Evolutionary conservation across 2,888 invertebrate species (phyloP), one percentile per base, ranked within the genome.

Genomic region (Mylabris sibirica): DNA sequence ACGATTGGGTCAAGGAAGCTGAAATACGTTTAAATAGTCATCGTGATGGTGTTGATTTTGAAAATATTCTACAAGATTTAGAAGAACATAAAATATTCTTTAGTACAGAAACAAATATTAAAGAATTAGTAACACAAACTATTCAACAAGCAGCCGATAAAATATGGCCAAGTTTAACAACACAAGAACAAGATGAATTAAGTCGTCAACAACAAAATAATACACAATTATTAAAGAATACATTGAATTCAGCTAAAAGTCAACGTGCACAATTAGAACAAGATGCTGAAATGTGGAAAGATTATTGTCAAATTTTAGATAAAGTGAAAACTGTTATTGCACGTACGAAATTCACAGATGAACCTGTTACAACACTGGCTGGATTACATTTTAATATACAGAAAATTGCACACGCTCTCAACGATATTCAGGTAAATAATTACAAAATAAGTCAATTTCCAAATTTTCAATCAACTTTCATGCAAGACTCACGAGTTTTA

Each of bases 61-160:
- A 94, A 77, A 94, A 94, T 75, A 91, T 97, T 9, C 87, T 92
- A 61, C 87, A 90, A 8, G 94, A 96, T 79, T 87, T 97, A 26
- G 94, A 95, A 80, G 94, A 96, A 78, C 96, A 96, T 81, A 95
- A 94, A 85, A 89, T 91, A 49, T 95, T 94, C 89, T 95, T 95
- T 83, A 90, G 91, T 71, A 92, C 92, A 57, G 94, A 95, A 79
- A 87, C 90, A 0, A 89, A 90, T 24, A 92, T 94, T 81, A 91
- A 92, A 69, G 93, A 94, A 79, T 86, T 95, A 73, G 92, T 95
- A 5, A 91, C 93, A 1, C 93, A 93, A 74, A 90, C 91, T 69
- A 93, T 95, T 81, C 93, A 95, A 79, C 92, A 93, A 70, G 91
- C 93, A 1, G 94, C 94, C 0, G 95, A 96, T 78, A 93, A 93